phyloP scores from a whole-genome alignment of 2,888 invertebrate species.

The Cheilosia impressa region DNA sequence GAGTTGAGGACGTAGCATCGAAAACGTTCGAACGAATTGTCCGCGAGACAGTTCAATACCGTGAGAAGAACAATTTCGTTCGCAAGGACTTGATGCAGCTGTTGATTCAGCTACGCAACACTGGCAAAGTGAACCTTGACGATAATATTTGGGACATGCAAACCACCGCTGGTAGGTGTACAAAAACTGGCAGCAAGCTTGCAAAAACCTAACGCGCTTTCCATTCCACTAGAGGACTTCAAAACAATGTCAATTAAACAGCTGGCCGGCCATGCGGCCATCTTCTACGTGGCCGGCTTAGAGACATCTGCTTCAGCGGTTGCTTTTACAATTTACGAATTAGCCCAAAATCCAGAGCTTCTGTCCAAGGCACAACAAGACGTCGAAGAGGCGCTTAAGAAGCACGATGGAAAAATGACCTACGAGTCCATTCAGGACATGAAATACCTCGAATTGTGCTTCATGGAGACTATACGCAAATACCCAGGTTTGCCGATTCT shows the following conservation, averaged over 20 bases:
- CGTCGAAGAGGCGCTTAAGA: conserved; percentile 79
- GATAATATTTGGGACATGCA: conserved; percentile 80
- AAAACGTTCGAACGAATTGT: conserved; percentile 82
- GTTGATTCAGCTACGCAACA: conserved; percentile 83
- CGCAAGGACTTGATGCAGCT: conserved; percentile 84
- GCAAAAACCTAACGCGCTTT: background rate
- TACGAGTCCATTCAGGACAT: conserved; percentile 83
- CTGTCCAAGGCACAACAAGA: conserved; percentile 81
- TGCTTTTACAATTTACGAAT: conserved; percentile 82
- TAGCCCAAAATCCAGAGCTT: conserved; percentile 82
- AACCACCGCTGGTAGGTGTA: conserved; percentile 76
- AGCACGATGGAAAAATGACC: conserved; percentile 80
- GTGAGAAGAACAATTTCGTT: conserved; percentile 82
- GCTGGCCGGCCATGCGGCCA: conserved; percentile 81
- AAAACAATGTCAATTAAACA: conserved; percentile 81
- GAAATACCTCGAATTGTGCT: conserved; percentile 83
- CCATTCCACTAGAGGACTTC: conserved; percentile 75
- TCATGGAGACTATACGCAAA: conserved; percentile 83
- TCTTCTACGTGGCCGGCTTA: conserved; percentile 84
- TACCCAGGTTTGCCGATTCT: conserved; percentile 83
- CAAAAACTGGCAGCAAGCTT: background rate
- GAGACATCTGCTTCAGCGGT: conserved; percentile 84
- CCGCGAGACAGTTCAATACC: conserved; percentile 82
- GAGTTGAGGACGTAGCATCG: conserved; percentile 76
- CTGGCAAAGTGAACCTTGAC: conserved; percentile 80